Percentiles rank a stretch among this genome's conserved stretches.
Conservation (phyloP, 2,888 invertebrate genomes). For the Tuberolachnus salignus region DNA sequence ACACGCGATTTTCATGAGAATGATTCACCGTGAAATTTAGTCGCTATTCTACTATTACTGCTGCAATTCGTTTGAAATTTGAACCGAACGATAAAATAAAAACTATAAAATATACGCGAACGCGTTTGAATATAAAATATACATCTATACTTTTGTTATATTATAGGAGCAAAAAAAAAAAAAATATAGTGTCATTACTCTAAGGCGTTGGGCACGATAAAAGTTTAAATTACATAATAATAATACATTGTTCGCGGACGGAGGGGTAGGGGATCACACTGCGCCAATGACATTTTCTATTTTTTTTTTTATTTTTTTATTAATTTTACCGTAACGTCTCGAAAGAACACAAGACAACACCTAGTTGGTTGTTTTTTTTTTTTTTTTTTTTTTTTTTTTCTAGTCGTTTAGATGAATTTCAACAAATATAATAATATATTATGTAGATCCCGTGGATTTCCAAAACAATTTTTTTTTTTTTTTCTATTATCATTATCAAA, state of each 20-base stretch:
- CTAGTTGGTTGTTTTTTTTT: not conserved
- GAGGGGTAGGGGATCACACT: not conserved
- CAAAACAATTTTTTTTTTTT: constrained; percentile 15
- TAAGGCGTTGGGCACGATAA: not conserved
- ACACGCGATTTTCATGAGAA: too few species aligned
- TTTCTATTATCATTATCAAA: not conserved
- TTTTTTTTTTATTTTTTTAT: not conserved
- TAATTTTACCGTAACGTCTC: not conserved
- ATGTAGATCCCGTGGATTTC: not conserved
- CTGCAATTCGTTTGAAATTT: too few species aligned
- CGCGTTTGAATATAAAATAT: too few species aligned
- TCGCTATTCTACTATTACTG: too few species aligned
- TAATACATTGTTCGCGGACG: not conserved
- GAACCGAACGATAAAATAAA: too few species aligned
- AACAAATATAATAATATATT: not conserved
- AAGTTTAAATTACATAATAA: not conserved
- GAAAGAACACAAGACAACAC: not conserved
- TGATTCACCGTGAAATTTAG: too few species aligned
- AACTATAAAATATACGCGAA: too few species aligned
- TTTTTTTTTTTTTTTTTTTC: not conserved
- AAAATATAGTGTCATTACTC: not conserved
- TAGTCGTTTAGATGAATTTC: constrained; percentile 1
- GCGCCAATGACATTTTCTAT: not conserved
- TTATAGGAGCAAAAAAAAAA: too few species aligned
- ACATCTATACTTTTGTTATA: too few species aligned